phyloP scores from a whole-genome alignment of 2,797 vertebrate genomes.

The Darevskia mixta region DNA sequence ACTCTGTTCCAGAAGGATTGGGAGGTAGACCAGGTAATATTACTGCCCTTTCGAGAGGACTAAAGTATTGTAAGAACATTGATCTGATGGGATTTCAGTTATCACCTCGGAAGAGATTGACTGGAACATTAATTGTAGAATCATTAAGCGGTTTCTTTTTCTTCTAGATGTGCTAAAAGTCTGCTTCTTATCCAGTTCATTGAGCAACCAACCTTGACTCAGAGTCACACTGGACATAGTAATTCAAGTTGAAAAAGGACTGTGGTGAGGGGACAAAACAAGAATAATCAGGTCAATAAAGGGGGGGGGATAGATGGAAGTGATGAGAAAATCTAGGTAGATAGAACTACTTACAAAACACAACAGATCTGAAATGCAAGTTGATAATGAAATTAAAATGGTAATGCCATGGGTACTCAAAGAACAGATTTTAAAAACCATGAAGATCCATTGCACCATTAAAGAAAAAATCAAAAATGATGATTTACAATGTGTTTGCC shows the following conservation, averaged over 20 bases:
- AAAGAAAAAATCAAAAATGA: background rate
- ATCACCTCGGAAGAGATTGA: conserved; percentile 42
- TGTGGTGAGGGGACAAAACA: conserved; percentile 29
- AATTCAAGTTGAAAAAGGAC: conserved; percentile 64
- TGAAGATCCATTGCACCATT: background rate
- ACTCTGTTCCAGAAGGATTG: background rate
- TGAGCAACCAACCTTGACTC: conserved; percentile 14
- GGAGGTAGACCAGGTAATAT: conserved; percentile 19
- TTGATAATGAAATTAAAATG: conserved; percentile 14
- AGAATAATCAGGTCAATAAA: conserved; percentile 40
- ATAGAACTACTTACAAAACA: background rate
- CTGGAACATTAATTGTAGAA: conserved; percentile 60
- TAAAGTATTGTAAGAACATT: background rate
- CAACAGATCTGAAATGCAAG: conserved; percentile 22
- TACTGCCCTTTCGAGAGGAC: conserved; percentile 8
- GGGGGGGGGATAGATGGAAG: background rate
- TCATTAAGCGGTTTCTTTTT: conserved; percentile 46
- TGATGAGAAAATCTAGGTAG: conserved; percentile 33
- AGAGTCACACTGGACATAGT: conserved; percentile 40
- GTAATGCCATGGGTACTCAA: background rate
- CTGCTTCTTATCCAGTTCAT: conserved; percentile 52
- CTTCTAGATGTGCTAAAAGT: conserved; percentile 50
- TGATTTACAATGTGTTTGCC: background rate
- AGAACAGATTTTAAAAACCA: background rate
- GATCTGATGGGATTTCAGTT: conserved; percentile 26